Base-by-base conservation (phyloP, 2,113 vertebrate species). In the Myiozetetes cayanensis region DNA sequence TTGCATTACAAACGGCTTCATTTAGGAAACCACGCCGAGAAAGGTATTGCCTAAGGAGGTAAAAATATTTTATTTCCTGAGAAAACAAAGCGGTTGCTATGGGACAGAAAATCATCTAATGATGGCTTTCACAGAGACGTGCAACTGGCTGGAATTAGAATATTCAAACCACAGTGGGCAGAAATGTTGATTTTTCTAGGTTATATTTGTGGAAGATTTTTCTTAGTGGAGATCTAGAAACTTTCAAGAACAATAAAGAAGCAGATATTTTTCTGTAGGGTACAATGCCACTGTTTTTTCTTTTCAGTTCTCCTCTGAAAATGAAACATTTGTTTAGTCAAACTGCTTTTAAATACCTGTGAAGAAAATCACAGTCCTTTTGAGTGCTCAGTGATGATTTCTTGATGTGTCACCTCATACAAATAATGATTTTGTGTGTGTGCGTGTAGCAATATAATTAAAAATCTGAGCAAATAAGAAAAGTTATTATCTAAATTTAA, bases 51-150 rank as follows among this genome's bases (percentile, higher is more conserved):
- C 95, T 87, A n/a, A 95, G 85, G 95, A 89, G 91, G 63, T 3
- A 33, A 90, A 95, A 93, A 67, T 95, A 74, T 63, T 96, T 90
- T 83, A 94, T 90, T 97, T 95, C 74, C 83, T 67, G 70, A 70
- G 94, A 83, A 96, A 93, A 91, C 77, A 71, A 81, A 86, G 70
- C 62, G 91, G 93, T 96, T 96, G 87, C 93, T 72, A 59, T 95
- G 95, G 95, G 90, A 93, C 50, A 52, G 88, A 84, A 91, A 95
- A 89, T 72, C 50, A 88, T 93, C 87, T 94, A 62, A 86, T 83
- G 79, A 53, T 89, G 80, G 9, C 71, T 91, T 96, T 87, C 75
- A 74, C 52, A 83, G 53, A 47, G 30, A 18, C 6, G 4, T 65
- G 67, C 47, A 46, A n/a, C 72, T 83, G 71, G 86, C 71, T 71